Evolutionary conservation across 2,113 vertebrate species (phyloP), one percentile per base, ranked within the genome.

Genomic region (Clarias batrachus): DNA sequence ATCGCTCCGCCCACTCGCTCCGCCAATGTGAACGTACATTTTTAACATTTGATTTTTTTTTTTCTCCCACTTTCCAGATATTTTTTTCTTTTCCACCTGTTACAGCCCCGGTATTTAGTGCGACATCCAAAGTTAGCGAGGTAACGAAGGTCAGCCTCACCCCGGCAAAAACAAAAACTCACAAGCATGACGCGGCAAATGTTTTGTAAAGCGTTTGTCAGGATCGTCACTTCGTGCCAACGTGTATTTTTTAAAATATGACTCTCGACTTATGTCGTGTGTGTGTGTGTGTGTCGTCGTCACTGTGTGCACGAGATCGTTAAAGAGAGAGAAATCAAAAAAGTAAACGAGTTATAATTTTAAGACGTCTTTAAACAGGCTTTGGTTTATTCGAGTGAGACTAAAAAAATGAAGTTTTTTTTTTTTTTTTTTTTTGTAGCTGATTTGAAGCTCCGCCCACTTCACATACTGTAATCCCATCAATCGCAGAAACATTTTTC

Each of bases 301-400:
- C 68, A 25, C 57, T 63, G 71, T 77, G 71, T 76, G 83, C 70
- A 76, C 52, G 14, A n/a, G 59, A 23, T 62, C 8, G 13, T 84
- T 76, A 48, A 37, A 66, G 66, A 25, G 52, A 23, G 25, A 4
- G 52, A 23, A n/a, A 37, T 37, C 16, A 48, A 48, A 48, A 37
- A 21, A 71, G 2, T 17, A 17, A 57, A 54, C 7, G 63, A 82
- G 30, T 80, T 60, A 23, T 30, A 2, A 30, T 80, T 80, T 60
- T 37, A 80, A 4, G 2, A 33, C 27, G 14, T 83, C 30, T 9
- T 65, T 52, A 17, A 73, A 57, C 8, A 6, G 23, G 37, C 37
- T 27, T 27, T 0, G 16, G 7, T 70, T 70, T 13, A 8, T 70
- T 70, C 9, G 14, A 33, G 66, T 17, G 66, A 33, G 66, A 16